Evolutionary conservation across 2,888 invertebrate species (phyloP).

Genomic region (Lysandra coridon): DNA sequence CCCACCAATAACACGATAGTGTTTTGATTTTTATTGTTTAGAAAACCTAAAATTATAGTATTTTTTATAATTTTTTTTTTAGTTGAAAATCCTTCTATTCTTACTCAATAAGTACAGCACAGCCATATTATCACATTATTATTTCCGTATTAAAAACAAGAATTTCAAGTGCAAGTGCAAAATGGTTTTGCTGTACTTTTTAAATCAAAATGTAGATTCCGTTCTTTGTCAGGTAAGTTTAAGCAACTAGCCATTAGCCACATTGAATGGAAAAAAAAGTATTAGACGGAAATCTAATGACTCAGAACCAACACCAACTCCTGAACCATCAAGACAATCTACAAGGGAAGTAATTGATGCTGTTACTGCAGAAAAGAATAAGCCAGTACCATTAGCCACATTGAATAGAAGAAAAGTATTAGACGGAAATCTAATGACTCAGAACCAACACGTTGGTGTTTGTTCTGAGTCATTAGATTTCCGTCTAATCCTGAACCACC

Average conservation of each 20-base stretch:
- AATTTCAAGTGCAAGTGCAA: background rate
- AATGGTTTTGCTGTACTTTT: background rate
- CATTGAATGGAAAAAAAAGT: conserved; percentile 9
- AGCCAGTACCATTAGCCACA: too few relatives aligned
- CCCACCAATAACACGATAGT: conserved; percentile 20
- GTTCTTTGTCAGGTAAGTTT: background rate
- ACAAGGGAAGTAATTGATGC: background rate
- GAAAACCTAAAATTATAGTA: background rate
- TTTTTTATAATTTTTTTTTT: too few relatives aligned
- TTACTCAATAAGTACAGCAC: background rate
- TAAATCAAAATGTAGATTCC: background rate
- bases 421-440: too few relatives aligned
- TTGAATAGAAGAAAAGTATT: too few relatives aligned
- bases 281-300: background rate
- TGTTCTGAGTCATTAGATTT: too few relatives aligned
- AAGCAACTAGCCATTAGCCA: background rate
- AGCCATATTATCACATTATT: background rate
- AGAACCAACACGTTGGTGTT: too few relatives aligned
- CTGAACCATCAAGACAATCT: background rate
- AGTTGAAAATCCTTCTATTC: background rate
- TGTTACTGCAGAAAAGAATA: background rate
- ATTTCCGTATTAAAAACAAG: background rate
- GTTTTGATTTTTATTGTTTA: conserved; percentile 12
- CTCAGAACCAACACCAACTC: background rate
- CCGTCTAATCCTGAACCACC: too few relatives aligned